phyloP scores from a whole-genome alignment of 2,888 invertebrate genomes.

The Eustalomyia histrio region DNA sequence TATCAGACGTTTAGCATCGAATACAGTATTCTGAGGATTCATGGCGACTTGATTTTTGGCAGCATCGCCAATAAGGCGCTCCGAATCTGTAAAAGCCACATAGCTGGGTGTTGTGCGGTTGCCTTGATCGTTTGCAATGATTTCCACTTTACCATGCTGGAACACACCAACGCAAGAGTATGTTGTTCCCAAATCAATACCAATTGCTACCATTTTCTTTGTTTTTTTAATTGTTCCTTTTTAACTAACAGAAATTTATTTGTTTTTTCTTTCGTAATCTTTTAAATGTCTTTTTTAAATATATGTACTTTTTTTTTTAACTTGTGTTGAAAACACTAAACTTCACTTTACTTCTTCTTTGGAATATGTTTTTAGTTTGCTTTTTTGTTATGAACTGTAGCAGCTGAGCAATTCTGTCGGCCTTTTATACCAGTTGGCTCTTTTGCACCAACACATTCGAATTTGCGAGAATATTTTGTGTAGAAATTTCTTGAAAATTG shows the following conservation, averaged over 20 bases:
- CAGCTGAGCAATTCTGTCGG: background rate
- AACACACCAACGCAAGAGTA: slow-evolving; percentile 92
- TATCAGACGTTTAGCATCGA: slow-evolving; percentile 96
- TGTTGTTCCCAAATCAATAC: slow-evolving; percentile 79
- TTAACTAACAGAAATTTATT: background rate
- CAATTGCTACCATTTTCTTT: slow-evolving; percentile 82
- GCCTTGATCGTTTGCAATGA: slow-evolving; percentile 90
- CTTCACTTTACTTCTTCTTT: background rate
- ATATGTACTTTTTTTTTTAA: background rate
- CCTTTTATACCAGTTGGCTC: slow-evolving; percentile 40
- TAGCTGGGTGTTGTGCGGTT: slow-evolving; percentile 78
- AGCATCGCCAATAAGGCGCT: slow-evolving; percentile 85
- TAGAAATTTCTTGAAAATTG: slow-evolving; percentile 17
- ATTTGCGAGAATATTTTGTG: background rate
- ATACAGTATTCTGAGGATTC: slow-evolving; percentile 93
- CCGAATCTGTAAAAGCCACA: slow-evolving; percentile 91
- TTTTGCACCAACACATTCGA: background rate
- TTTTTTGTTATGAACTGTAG: slow-evolving; percentile 8
- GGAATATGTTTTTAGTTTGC: background rate
- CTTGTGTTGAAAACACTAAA: background rate
- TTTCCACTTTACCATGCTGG: slow-evolving; percentile 90
- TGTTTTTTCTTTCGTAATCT: background rate
- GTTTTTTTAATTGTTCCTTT: background rate
- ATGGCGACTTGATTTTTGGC: slow-evolving; percentile 92
- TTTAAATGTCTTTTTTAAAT: background rate